Evolutionary conservation across 2,888 invertebrate species (phyloP), one percentile per base, ranked within the genome.

Genomic region (Cistogaster globosa): DNA sequence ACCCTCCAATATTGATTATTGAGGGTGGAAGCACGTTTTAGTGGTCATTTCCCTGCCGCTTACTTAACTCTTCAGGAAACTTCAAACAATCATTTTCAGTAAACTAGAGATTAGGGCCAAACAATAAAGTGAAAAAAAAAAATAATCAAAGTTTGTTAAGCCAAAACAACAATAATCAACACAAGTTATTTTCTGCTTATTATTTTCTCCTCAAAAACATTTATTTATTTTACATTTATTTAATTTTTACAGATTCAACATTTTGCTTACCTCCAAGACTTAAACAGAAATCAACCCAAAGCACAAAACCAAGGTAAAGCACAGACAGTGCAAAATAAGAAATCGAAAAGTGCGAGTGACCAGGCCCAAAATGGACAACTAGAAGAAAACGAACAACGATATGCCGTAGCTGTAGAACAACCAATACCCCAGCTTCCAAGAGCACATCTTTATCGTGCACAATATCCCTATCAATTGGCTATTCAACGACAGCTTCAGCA

Each of bases 251-350:
- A 92, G 92, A 88, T 91, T 77, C 92, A 91, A 87, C 92, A 92
- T 78, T 92, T 89, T 87, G 91, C 92, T 65, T 92, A 92, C 87
- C 89, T 92, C 81, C 92, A 92, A 89, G 92, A 92, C 75, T 89
- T 92, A 22, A 90, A 88, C 84, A 89, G 90, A 55, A 91, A 90
- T 75, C 91, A 84, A 45, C 84, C 57, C 0, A 77, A 86, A 63
- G 26, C 38, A 38, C 83, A 48, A 67, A 81, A 16, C 68, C 84
- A 80, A 18, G 83, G 75, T 26, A 86, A 87, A 75, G 48, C 86
- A 18, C 80, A 79, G n/a, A 11, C 74, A 14, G 53, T 38, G 14
- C 84, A 78, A 67, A 60, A 6, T 51, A 83, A 83, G 67, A 83
- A 83, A 51, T 32, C 79, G 1, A 1, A 68, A 26, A 67, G 62